Evolutionary conservation across 2,888 invertebrate genomes (phyloP).

Genomic region (Eurytoma californica): DNA sequence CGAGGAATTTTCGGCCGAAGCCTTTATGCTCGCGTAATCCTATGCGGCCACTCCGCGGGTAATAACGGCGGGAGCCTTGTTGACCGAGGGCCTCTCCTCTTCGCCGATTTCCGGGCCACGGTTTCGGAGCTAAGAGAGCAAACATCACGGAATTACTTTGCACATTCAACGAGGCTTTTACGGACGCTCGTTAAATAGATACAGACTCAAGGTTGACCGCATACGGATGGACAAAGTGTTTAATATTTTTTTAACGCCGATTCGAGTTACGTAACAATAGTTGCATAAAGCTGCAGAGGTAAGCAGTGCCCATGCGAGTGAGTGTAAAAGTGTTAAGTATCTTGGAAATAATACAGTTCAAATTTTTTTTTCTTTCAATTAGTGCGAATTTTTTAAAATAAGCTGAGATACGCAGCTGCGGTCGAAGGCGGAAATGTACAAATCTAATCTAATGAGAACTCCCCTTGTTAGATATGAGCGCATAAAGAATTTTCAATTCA

Average conservation of each 20-base stretch:
- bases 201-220: constrained; percentile 29
- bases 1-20: constrained; percentile 23
- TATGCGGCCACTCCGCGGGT: neutral
- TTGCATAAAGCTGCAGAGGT: constrained; percentile 9
- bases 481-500: constrained; percentile 17
- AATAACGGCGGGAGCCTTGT: neutral
- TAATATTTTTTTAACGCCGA: constrained; percentile 16
- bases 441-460: constrained; percentile 11
- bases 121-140: neutral
- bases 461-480: neutral
- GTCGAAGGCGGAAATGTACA: constrained; percentile 10
- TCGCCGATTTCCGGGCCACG: constrained; percentile 14
- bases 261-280: constrained; percentile 15
- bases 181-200: constrained; percentile 21
- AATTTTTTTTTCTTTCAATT: neutral
- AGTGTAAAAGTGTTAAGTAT: neutral
- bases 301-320: neutral
- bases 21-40: neutral
- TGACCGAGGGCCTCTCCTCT: constrained; percentile 1
- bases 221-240: neutral
- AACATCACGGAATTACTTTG: neutral
- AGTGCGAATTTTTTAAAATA: neutral
- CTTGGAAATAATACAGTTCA: neutral
- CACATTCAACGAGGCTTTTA: neutral
- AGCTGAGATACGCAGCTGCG: neutral